These are phyloP conservation scores for Andricus grossulariae DNA, from an alignment of 1,140 invertebrate genomes.

Conservation along the genomic window DNA sequence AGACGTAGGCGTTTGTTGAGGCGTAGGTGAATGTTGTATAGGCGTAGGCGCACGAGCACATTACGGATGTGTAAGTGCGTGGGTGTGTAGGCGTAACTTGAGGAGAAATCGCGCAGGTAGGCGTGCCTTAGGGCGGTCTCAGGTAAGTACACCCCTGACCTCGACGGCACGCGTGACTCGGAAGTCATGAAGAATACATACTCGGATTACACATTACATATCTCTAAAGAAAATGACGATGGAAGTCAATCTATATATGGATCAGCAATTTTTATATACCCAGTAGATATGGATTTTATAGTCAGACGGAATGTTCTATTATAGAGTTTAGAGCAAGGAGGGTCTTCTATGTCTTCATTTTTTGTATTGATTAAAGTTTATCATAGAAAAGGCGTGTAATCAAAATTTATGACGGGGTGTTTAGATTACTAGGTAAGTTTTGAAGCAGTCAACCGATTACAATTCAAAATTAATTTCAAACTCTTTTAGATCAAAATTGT, in stretches of 20 bases:
- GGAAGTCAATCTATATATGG: neutral
- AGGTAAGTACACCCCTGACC: constrained; percentile 73
- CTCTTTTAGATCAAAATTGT: no score
- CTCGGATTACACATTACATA: neutral
- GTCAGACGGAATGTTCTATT: no score
- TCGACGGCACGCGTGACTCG: constrained; percentile 53
- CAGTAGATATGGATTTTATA: neutral
- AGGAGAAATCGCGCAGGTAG: constrained; percentile 70
- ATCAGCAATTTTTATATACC: no score
- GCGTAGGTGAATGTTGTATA: constrained; percentile 62
- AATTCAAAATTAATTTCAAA: no score
- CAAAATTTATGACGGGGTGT: no score
- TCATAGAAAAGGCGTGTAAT: no score
- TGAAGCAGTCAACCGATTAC: no score
- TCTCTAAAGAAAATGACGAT: neutral
- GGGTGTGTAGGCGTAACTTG: constrained; percentile 70
- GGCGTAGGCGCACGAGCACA: constrained; percentile 36
- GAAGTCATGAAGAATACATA: constrained; percentile 25
- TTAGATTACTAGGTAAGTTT: no score
- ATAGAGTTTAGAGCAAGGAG: no score
- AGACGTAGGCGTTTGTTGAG: constrained; percentile 51
- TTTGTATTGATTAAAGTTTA: neutral
- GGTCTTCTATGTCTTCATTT: neutral
- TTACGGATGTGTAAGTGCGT: constrained; percentile 48
- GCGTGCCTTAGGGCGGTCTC: constrained; percentile 74